Evolutionary conservation across 2,797 vertebrate species (phyloP), one percentile per base, ranked within the genome.

Genomic region (Aulostomus chinensis): DNA sequence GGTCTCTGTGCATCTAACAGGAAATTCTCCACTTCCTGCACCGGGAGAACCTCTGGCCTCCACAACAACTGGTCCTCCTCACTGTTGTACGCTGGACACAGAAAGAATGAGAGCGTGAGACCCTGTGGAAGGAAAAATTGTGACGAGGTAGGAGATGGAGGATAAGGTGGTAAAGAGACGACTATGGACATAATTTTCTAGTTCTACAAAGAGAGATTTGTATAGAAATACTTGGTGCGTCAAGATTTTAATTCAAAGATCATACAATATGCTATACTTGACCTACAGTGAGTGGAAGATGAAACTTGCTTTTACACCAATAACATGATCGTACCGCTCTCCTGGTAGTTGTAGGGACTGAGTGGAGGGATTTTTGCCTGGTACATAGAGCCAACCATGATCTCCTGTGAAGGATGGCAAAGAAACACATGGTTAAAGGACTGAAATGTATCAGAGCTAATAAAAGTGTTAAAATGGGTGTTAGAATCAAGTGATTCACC

Each of bases 21-120:
- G 71, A 95, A 99, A 39, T 92, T 91, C 37, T 98, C 94, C 26
- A 98, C 94, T 21, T 93, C 92, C 16, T 83, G 80, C 64, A 89
- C 83, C 0, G 95, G 89, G 11, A 99, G 87, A 54, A 93, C 68
- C 13, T 58, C 91, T 0, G 96, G 95, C 40, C 80, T 93, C 96
- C 96, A 98, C 25, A 98, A 88, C 76, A 97, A 73, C 89, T 97
- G 96, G 87, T 98, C 96, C 29, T 98, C 96, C 29, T 94, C 93
- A 0, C 87, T 90, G 69, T 92, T 94, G 29, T 92, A 93, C 49
- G 85, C 96, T 98, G 58, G n/a, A 45, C 6, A 25, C 22, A 54
- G 21, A 6, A 42, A 35, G 8, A 33, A 7, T 16, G 2, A 17
- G 8, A 3, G 47, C 18, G 11, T 6, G 13, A 34, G 8, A 25